Evolutionary conservation across 2,797 vertebrate species (phyloP), one percentile per base, ranked within the genome.

Genomic region (Mormyrops boulengeri): DNA sequence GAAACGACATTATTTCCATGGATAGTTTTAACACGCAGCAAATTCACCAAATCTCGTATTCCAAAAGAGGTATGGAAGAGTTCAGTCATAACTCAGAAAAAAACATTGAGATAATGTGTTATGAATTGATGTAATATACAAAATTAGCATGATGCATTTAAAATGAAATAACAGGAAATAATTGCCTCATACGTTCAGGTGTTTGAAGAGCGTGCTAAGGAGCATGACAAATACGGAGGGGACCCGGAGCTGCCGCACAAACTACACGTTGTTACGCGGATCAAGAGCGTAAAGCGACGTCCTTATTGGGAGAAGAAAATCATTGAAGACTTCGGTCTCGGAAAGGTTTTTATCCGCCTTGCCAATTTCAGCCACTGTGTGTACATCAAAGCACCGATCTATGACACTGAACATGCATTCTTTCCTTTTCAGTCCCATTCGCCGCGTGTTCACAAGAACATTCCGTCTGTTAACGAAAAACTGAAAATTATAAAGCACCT

Each of bases 201-300:
- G 2, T 96, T 96, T 95, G 94, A 95, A 60, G 94, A 95, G 0
- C 92, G 0, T 14, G 94, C 95, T 91, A 95, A 88, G 91, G 96
- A 96, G 92, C 96, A 97, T 93, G 94, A 95, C 88, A 97, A 96
- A 87, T 97, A 97, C 17, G 95, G 95, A 85, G 96, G 96, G 38
- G 92, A 97, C 90, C 95, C 96, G 17, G 90, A 96, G 84, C 91
- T 96, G 57, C 95, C 96, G 80, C 96, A 97, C 90, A 95, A 96
- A 91, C 91, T 97, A 30, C 96, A 97, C 0, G 19, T 97, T 90
- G 0, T 97, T 88, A 96, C 95, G 0, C 94, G 96, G 92, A 95
- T 97, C 91, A 96, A 91, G 93, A 93, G 94, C 90, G 92, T 89
- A 11, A 4, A 90, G 86, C 91, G 96, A 22, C 95, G 96, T 57